These are phyloP conservation scores for Plecotus auritus DNA, from an alignment of 2,113 vertebrate species.

Conservation along the genomic window DNA sequence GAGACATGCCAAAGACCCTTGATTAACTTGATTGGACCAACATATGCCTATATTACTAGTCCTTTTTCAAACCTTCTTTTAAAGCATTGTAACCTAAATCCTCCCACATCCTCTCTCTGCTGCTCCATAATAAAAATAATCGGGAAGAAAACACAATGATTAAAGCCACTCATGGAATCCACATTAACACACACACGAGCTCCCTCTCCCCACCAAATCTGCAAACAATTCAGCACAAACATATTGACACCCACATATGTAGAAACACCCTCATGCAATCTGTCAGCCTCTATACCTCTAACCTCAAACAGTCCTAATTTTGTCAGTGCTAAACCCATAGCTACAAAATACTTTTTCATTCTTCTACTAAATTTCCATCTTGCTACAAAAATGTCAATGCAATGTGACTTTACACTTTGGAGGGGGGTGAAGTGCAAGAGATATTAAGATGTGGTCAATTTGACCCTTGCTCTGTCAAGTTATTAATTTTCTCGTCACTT, in stretches of 20 bases:
- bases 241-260: conserved; percentile 64
- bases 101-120: not conserved
- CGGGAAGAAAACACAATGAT: conserved; percentile 26
- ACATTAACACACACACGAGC: not conserved
- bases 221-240: conserved; percentile 63
- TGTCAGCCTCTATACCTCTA: conserved; percentile 48
- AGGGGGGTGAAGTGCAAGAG: not conserved
- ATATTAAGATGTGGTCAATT: not conserved
- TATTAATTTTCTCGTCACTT: conserved; percentile 3
- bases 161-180: not conserved
- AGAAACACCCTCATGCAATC: conserved; percentile 44
- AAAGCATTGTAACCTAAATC: not conserved
- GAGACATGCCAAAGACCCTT: not conserved
- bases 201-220: conserved; percentile 23
- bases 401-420: conserved; percentile 20
- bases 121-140: not conserved
- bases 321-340: conserved; percentile 33
- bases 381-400: conserved; percentile 17
- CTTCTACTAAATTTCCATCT: conserved; percentile 9
- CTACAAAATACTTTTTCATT: conserved; percentile 42
- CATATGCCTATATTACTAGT: not conserved
- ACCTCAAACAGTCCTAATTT: conserved; percentile 51
- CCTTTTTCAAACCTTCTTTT: not conserved
- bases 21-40: not conserved
- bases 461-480: not conserved